These are phyloP conservation scores for Pyxicephalus adspersus DNA, from an alignment of 2,113 vertebrate genomes.

Conservation along the genomic window DNA sequence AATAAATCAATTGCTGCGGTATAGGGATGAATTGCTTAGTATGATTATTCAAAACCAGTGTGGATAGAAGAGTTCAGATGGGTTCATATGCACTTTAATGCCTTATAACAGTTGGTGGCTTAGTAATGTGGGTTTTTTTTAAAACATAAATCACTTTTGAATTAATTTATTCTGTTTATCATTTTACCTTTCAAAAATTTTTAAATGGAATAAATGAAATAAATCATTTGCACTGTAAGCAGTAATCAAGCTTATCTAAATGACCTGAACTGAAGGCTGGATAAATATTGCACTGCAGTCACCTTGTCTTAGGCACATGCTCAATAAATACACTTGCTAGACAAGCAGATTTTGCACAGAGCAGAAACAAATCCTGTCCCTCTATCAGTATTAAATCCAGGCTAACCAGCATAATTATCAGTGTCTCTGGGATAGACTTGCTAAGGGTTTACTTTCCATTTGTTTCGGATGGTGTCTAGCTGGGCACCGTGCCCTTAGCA, in stretches of 20 bases:
- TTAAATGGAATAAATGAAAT: neutral
- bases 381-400: conserved; percentile 16
- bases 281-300: conserved; percentile 38
- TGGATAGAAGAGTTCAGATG: too few relatives aligned
- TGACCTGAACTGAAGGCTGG: conserved; percentile 5
- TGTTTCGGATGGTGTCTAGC: conserved; percentile 5
- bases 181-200: neutral
- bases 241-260: conserved; percentile 22
- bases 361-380: conserved; percentile 23
- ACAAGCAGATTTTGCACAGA: conserved; percentile 31
- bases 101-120: too few relatives aligned
- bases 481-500: neutral
- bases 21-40: too few relatives aligned
- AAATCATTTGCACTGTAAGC: neutral
- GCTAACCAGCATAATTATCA: conserved; percentile 13
- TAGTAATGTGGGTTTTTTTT: too few relatives aligned
- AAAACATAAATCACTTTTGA: too few relatives aligned
- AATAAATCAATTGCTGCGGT: too few relatives aligned
- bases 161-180: too few relatives aligned
- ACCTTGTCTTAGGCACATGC: conserved; percentile 29
- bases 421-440: neutral
- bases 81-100: too few relatives aligned
- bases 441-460: conserved; percentile 23
- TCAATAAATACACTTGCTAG: conserved; percentile 35
- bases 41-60: too few relatives aligned